Evolutionary conservation across 1,140 invertebrate species (phyloP), one percentile per base, ranked within the genome.

Genomic region (Euura lappo): DNA sequence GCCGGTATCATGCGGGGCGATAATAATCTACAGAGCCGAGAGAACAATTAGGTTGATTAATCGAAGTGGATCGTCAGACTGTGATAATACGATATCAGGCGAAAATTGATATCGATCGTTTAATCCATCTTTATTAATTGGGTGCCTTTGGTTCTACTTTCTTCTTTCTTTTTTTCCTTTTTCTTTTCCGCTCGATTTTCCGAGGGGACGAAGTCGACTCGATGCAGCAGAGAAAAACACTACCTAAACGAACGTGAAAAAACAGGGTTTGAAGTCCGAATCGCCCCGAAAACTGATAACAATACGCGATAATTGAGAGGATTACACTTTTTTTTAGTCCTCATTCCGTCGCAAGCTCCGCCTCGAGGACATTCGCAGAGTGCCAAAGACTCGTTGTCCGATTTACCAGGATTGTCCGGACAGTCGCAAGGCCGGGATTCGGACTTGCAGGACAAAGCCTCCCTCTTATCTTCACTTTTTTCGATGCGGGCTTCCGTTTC

Each of bases 211-310:
- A 51, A 7, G 47, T n/a, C 47, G 47, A n/a, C n/a, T 51, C n/a
- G 7, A 51, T n/a, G 47, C 47, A 51, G 11, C 47, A 51, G 47
- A n/a, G 47, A 8, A 51, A 2, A 51, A 51, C 47, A n/a, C 47
- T 8, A 51, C 47, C 47, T 51, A n/a, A n/a, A 51, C n/a, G 47
- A 51, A 51, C 7, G 70, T 60, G 70, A 71, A 72, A 75, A 77
- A 80, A 80, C 75, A 71, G 65, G 75, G 69, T 72, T 75, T 71
- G 46, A 68, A 51, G 44, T 45, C 45, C 47, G 65, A 44, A 44
- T 45, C 71, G 44, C 67, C 65, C 65, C 44, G 64, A 42, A 46
- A 45, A 72, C 72, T 74, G 11, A 51, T 51, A 51, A 51, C 2
- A 8, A 7, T 51, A 8, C 47, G 47, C n/a, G 28, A 28, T 28